Conservation (phyloP, 2,888 invertebrate genomes). For the Amiota minor region DNA sequence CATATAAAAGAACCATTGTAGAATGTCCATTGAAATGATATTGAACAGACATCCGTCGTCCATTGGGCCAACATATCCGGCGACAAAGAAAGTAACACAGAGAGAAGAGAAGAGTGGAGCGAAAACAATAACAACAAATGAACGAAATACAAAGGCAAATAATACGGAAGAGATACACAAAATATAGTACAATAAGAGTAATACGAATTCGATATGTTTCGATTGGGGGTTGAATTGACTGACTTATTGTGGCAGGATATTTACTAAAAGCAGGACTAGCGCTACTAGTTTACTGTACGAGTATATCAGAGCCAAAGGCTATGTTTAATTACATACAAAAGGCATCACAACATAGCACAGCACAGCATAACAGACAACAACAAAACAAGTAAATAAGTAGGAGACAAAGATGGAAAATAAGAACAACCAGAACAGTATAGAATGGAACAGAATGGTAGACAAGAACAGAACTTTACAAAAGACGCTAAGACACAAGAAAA, state of each 20-base stretch:
- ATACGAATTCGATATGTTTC: background rate
- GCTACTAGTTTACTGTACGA: conserved; percentile 26
- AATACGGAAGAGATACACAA: background rate
- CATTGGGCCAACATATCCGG: conserved; percentile 68
- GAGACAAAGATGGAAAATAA: background rate
- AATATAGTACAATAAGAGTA: background rate
- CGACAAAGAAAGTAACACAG: conserved; percentile 41
- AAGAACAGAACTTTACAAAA: too few relatives aligned
- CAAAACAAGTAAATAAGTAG: background rate
- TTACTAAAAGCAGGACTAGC: background rate
- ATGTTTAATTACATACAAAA: conserved; percentile 66
- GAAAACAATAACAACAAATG: conserved; percentile 2
- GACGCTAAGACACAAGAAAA: too few relatives aligned
- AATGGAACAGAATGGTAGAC: background rate
- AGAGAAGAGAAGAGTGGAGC: conserved; percentile 60
- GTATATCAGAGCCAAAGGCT: conserved; percentile 66
- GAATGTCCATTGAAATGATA: conserved; percentile 9
- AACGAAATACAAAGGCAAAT: too few relatives aligned
- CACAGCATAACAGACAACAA: conserved; percentile 3
- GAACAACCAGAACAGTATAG: background rate
- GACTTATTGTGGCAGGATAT: background rate
- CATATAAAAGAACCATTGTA: conserved; percentile 13
- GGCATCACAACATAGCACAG: conserved; percentile 44
- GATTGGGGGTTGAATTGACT: background rate
- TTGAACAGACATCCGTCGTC: conserved; percentile 58